Conservation (phyloP, 2,797 vertebrate species). For the Notoglanidium macrostoma region DNA sequence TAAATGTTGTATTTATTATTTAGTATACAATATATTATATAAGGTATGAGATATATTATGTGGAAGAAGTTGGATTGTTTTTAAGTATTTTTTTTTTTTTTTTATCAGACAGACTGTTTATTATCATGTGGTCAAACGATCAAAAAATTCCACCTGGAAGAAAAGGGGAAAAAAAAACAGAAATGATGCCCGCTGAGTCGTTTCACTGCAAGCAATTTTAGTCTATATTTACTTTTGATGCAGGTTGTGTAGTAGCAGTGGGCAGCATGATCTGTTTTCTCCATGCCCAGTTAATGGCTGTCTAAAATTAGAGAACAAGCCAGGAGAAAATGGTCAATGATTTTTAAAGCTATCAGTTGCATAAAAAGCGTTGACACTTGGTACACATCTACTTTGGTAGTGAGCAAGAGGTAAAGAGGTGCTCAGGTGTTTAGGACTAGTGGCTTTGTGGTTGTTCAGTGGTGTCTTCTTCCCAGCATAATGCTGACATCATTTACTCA, state of each 20-base stretch:
- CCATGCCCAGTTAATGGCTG: constrained; percentile 61
- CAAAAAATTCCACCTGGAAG: constrained; percentile 17
- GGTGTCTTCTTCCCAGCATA: constrained; percentile 62
- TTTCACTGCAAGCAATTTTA: constrained; percentile 35
- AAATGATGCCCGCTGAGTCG: constrained; percentile 6
- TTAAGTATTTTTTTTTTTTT: background rate
- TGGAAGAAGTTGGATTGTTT: constrained; percentile 23
- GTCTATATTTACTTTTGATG: constrained; percentile 39
- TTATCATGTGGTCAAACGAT: constrained; percentile 37
- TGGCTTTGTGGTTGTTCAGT: constrained; percentile 59
- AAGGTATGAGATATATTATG: constrained; percentile 27
- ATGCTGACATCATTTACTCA: constrained; percentile 73
- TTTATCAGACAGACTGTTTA: constrained; percentile 20
- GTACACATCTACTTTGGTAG: constrained; percentile 58
- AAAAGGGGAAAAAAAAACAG: background rate
- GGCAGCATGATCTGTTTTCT: constrained; percentile 51
- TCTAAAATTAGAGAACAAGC: constrained; percentile 61
- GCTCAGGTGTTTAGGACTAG: constrained; percentile 49
- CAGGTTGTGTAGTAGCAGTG: constrained; percentile 15
- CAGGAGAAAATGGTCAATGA: constrained; percentile 50
- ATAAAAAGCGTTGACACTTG: constrained; percentile 50
- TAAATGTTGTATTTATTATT: constrained; percentile 30
- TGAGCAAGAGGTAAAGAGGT: constrained; percentile 53
- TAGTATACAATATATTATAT: constrained; percentile 27
- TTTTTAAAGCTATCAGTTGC: constrained; percentile 56